Base-by-base conservation (phyloP, 2,113 vertebrate species). In the Smithornis capensis region DNA sequence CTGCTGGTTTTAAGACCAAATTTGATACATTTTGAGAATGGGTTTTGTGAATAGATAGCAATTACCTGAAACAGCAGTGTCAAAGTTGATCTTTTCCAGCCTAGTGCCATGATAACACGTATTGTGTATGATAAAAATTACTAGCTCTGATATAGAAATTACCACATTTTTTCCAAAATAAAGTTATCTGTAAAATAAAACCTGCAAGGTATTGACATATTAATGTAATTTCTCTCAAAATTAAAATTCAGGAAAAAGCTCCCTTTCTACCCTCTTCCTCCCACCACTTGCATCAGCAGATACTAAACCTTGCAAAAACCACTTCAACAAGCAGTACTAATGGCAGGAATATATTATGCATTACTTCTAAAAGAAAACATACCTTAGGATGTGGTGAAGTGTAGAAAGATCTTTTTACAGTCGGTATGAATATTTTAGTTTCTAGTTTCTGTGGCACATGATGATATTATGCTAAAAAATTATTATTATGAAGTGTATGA, bases 321-420 rank as follows among this genome's bases (percentile, higher is more conserved):
- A 64, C 47, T 89, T 94, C 89, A 87, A n/a, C 63, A 59, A 89
- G 74, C 28, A 89, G 33, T 62, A 79, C 28, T 29, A 76, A 73
- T 13, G 45, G 68, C 29, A 96, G 53, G 47, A 95, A 89, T 91
- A 65, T 65, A 80, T 65, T 87, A 76, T 25, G 60, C 50, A 83
- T 84, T 94, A 85, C 70, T 91, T 91, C 84, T 89, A 80, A 89
- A 95, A 89, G 91, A 92, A 95, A 97, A 95, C 84, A 94, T 76
- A 73, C 62, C 62, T 76, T 87, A 82, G 87, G 65, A 96, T 92
- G 91, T 91, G 93, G 91, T 93, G 63, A 92, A 92, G 62, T 73
- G 74, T 62, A 85, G 81, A 91, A 92, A 92, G 65, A 85, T 75
- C 52, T 91, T 94, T 92, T 91, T 89, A 89, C 44, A 73, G 37